These are phyloP conservation scores for Brassicogethes aeneus DNA, from an alignment of 2,888 invertebrate species.

Conservation along the genomic window DNA sequence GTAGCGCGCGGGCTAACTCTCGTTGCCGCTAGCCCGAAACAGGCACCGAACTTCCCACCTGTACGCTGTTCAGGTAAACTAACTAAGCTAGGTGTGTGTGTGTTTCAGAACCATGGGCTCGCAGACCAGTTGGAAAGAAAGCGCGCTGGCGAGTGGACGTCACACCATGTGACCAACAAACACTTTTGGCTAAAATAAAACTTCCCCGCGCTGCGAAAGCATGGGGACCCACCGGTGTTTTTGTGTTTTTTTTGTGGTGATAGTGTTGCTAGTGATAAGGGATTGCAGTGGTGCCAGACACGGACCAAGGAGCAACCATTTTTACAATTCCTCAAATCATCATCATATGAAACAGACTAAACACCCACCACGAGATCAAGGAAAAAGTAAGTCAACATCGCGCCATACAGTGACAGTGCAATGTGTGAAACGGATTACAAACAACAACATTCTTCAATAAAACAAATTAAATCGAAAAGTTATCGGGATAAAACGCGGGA, in stretches of 20 bases:
- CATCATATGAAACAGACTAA: no score
- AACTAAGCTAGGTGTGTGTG: constrained; percentile 19
- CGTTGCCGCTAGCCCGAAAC: constrained; percentile 14
- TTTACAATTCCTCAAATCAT: no score
- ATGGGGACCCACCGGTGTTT: constrained; percentile 16
- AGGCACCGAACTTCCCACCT: constrained; percentile 17
- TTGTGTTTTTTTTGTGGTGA: constrained; percentile 15
- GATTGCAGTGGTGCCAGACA: constrained; percentile 16
- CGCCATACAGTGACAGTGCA: no score
- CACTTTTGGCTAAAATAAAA: constrained; percentile 10
- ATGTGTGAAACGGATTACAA: no score
- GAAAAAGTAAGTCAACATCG: no score
- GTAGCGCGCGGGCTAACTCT: no score
- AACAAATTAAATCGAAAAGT: no score
- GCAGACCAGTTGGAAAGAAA: constrained; percentile 21
- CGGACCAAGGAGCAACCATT: no score
- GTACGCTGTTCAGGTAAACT: constrained; percentile 20
- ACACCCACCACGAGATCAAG: no score
- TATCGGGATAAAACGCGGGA: no score
- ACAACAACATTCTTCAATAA: no score
- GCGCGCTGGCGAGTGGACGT: constrained; percentile 21
- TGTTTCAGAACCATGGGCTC: constrained; percentile 25
- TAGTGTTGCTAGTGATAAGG: constrained; percentile 16
- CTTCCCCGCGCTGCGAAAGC: constrained; percentile 15
- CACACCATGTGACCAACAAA: constrained; percentile 22